phyloP scores from a whole-genome alignment of 2,113 vertebrate genomes.

The Suncus etruscus region DNA sequence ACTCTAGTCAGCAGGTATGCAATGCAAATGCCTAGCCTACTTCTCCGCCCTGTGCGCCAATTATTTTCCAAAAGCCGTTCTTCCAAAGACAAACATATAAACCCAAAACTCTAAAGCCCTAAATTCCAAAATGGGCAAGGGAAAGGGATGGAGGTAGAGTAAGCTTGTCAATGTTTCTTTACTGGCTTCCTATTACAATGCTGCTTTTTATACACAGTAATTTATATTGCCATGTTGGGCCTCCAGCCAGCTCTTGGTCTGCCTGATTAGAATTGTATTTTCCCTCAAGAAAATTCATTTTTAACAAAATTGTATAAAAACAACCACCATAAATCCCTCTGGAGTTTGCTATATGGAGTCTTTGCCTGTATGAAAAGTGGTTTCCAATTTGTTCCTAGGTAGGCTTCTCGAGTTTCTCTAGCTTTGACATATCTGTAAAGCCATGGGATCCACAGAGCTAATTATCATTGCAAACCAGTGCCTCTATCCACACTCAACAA shows the following conservation, averaged over 20 bases:
- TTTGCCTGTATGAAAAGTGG: neutral
- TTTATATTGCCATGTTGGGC: slow-evolving; percentile 5
- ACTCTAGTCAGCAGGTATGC: too few species aligned
- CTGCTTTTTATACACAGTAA: neutral
- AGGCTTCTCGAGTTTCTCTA: neutral
- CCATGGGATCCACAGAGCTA: neutral
- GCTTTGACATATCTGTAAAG: neutral
- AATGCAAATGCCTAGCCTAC: too few species aligned
- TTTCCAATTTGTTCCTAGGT: neutral
- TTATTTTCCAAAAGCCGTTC: neutral
- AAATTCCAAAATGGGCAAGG: neutral
- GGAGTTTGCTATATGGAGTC: neutral
- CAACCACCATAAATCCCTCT: neutral
- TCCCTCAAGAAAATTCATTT: slow-evolving; percentile 45
- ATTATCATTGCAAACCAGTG: neutral
- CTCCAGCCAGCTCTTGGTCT: neutral
- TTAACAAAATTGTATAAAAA: slow-evolving; percentile 53
- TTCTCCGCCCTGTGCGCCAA: neutral
- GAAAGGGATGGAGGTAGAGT: neutral
- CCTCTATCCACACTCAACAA: neutral
- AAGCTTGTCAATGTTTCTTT: neutral
- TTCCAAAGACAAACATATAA: neutral
- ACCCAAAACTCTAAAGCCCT: neutral
- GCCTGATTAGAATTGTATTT: slow-evolving; percentile 48
- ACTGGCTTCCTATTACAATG: neutral